Evolutionary conservation across 1,140 invertebrate species (phyloP), one percentile per base, ranked within the genome.

Genomic region (Drosophila nannoptera): DNA sequence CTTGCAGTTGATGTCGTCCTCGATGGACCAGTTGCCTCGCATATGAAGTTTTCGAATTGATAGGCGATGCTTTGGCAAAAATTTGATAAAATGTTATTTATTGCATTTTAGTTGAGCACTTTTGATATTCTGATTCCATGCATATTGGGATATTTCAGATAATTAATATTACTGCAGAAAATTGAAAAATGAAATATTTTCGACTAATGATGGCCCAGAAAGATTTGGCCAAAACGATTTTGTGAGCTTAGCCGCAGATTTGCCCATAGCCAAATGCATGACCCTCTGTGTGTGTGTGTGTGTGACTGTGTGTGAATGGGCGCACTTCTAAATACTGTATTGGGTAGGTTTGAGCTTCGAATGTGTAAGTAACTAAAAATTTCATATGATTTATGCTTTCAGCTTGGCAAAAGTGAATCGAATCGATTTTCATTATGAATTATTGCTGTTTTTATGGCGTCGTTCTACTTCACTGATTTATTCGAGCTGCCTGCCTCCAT

Each of bases 381-480:
- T 33, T 48, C 53, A 36, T 59, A 70, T 76, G 74, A 70, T 76
- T 76, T 73, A 76, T 76, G 61, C 71, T 62, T 62, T 61, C 48
- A 43, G 60, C 56, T 66, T 71, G 71, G 58, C 68, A 67, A 77
- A 77, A 75, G 72, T 75, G 75, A 75, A 75, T 75, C 62, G 72
- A 77, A 77, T 77, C 75, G 75, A 77, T 77, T 77, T 77, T 77
- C 69, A 76, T 76, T 76, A 75, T 77, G 75, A 77, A 77, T 75
- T 77, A 77, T 77, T 77, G 75, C 72, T 75, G 75, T 75, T 77
- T 75, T 77, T 77, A 77, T 74, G 68, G 72, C 67, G 63, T 66
- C 75, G 72, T 77, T 77, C 71, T 77, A 75, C 68, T 71, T 75
- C 72, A 75, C 72, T 75, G 75, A 77, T 75, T 77, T 71, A 77